Evolutionary conservation across 2,888 invertebrate species (phyloP).

Genomic region (Phorcus lineatus): DNA sequence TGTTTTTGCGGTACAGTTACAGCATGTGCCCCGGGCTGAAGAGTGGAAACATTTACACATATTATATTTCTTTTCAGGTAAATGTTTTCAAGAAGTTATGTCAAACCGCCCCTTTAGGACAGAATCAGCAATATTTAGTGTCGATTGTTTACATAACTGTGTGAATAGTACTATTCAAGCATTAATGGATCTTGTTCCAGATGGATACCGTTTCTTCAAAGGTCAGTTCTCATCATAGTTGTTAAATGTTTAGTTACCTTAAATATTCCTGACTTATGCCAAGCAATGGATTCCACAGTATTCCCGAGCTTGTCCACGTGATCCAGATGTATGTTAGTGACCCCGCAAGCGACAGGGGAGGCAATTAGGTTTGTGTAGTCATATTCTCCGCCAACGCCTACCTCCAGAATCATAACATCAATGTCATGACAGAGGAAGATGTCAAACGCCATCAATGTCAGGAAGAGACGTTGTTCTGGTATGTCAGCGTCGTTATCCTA

Average conservation of each 20-base stretch:
- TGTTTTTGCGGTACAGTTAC: slow-evolving; percentile 80
- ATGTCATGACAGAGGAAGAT: slow-evolving; percentile 86
- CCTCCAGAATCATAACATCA: slow-evolving; percentile 95
- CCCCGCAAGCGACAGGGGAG: slow-evolving; percentile 89
- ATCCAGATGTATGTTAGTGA: slow-evolving; percentile 92
- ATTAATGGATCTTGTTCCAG: no score
- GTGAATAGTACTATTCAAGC: no score
- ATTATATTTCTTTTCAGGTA: no score
- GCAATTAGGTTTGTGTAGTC: slow-evolving; percentile 96
- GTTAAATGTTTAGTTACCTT: slow-evolving; percentile 79
- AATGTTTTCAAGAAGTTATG: no score
- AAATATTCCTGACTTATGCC: slow-evolving; percentile 96
- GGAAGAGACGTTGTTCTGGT: slow-evolving; percentile 95
- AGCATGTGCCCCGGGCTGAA: slow-evolving; percentile 78
- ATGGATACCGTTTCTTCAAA: no score
- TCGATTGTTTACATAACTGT: no score
- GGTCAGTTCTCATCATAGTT: no score
- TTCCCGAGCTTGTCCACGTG: slow-evolving; percentile 89
- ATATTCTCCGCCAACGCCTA: slow-evolving; percentile 95
- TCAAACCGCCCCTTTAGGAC: no score
- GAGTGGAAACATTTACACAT: background rate
- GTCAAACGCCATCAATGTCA: slow-evolving; percentile 93
- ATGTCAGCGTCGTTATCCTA: slow-evolving; percentile 78
- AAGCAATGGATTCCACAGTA: slow-evolving; percentile 90
- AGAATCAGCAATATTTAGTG: no score